phyloP scores from a whole-genome alignment of 2,113 vertebrate species.

The Varanus komodoensis region DNA sequence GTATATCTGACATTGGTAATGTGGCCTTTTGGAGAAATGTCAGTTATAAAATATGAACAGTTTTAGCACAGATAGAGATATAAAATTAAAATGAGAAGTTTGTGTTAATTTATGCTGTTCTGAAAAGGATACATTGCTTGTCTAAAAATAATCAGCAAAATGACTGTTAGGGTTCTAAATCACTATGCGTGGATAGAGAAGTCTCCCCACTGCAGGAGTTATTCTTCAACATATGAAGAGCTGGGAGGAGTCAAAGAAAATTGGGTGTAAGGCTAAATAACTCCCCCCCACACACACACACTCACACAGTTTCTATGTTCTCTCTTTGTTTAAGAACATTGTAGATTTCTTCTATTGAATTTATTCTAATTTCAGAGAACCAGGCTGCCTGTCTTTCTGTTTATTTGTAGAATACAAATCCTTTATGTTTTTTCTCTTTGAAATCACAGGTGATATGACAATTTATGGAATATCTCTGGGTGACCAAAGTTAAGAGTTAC shows the following conservation, averaged over 20 bases:
- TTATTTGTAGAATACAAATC: neutral
- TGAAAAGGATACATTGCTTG: no score
- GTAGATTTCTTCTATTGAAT: conserved; percentile 40
- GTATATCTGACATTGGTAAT: neutral
- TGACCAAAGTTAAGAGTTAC: neutral
- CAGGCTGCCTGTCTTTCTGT: conserved; percentile 24
- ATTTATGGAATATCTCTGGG: neutral
- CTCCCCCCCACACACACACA: no score
- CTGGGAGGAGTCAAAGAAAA: no score
- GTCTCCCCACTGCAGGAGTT: no score
- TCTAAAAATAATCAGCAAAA: no score
- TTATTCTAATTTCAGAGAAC: conserved; percentile 48
- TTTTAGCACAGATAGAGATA: neutral
- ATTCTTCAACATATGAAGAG: no score
- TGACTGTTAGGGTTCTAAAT: no score
- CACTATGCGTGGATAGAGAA: no score
- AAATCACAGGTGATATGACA: conserved; percentile 44
- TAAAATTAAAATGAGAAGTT: neutral
- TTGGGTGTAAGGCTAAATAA: no score
- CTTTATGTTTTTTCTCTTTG: neutral
- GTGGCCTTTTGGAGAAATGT: neutral
- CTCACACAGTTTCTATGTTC: no score
- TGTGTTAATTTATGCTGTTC: neutral
- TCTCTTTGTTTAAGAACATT: no score
- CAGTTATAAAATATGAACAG: neutral